phyloP scores from a whole-genome alignment of 1,140 invertebrate genomes.

The Goniozus legneri region DNA sequence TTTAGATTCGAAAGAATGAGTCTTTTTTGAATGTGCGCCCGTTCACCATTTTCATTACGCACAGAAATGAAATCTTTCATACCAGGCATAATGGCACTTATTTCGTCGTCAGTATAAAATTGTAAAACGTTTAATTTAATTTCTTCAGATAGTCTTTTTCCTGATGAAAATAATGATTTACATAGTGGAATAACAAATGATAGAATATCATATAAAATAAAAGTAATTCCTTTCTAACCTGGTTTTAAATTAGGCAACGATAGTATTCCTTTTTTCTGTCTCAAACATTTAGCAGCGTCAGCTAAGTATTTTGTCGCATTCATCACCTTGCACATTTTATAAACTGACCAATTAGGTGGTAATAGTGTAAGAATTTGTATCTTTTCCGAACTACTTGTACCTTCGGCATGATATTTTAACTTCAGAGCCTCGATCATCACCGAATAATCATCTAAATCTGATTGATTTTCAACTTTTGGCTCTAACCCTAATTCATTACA shows the following conservation, averaged over 20 bases:
- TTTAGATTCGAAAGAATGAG: slow-evolving; percentile 13
- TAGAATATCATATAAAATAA: not conserved
- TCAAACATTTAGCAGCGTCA: not conserved
- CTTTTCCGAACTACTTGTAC: slow-evolving; percentile 3
- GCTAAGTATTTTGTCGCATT: slow-evolving; percentile 1
- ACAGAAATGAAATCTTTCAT: slow-evolving; percentile 19
- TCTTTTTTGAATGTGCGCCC: slow-evolving; percentile 15
- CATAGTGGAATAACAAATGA: not conserved
- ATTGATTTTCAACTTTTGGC: not conserved
- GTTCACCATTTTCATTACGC: slow-evolving; percentile 14
- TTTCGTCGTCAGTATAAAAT: slow-evolving; percentile 8
- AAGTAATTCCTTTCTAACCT: slow-evolving; percentile 1
- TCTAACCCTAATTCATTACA: not conserved
- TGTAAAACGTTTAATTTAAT: slow-evolving; percentile 1
- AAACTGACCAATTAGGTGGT: not conserved
- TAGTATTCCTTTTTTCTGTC: slow-evolving; percentile 1
- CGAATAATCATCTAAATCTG: not conserved
- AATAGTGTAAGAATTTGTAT: slow-evolving; percentile 11
- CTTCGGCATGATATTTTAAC: slow-evolving; percentile 1
- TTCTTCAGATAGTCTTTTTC: not conserved
- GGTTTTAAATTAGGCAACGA: not conserved
- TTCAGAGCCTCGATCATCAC: not conserved
- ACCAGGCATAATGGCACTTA: slow-evolving; percentile 12
- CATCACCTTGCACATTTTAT: slow-evolving; percentile 4
- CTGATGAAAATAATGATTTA: slow-evolving; percentile 2